These are phyloP conservation scores for Hapalemur alaotrensis DNA, from an alignment of 2,797 vertebrate genomes.

Conservation along the genomic window DNA sequence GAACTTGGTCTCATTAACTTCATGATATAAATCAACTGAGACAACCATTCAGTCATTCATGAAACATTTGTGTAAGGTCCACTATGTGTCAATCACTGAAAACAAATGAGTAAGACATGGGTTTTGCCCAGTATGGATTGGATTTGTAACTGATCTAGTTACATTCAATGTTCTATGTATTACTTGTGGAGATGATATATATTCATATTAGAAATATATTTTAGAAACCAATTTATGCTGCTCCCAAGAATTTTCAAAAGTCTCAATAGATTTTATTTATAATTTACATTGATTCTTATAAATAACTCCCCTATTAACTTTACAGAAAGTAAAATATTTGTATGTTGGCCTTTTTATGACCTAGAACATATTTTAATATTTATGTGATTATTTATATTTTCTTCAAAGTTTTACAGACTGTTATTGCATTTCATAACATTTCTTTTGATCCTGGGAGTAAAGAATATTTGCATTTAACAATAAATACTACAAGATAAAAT, in stretches of 20 bases:
- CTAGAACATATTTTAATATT: background rate
- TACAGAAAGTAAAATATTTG: background rate
- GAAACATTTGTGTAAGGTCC: background rate
- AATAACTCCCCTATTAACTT: background rate
- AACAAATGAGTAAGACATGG: background rate
- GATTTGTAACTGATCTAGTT: background rate
- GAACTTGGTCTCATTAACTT: background rate
- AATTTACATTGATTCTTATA: conserved; percentile 16
- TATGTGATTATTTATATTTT: background rate
- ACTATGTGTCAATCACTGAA: background rate
- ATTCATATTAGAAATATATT: background rate
- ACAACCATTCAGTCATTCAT: background rate
- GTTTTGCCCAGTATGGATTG: background rate
- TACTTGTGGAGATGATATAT: background rate
- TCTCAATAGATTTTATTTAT: background rate
- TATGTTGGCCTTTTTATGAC: background rate
- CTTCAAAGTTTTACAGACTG: background rate
- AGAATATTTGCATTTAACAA: background rate
- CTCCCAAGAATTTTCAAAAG: background rate
- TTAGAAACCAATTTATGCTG: background rate
- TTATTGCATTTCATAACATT: background rate
- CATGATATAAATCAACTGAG: background rate
- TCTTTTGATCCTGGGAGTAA: conserved; percentile 22
- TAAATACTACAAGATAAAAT: background rate
- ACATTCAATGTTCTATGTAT: background rate